These are phyloP conservation scores for Mythimna lalbum DNA, from an alignment of 2,888 invertebrate species.

Conservation along the genomic window DNA sequence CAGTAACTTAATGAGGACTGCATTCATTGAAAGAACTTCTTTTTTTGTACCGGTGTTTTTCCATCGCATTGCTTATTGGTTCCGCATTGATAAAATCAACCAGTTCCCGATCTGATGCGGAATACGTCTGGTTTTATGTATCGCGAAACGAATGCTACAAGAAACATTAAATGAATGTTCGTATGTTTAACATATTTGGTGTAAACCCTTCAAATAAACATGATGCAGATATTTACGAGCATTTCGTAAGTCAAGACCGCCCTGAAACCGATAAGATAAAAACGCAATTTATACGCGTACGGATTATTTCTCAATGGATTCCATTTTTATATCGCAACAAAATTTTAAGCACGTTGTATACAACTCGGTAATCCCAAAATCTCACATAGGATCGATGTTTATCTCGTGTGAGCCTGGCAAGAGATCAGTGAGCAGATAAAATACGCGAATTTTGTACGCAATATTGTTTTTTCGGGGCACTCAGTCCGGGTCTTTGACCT, in stretches of 20 bases:
- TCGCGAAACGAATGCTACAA: neutral
- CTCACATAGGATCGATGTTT: constrained; percentile 41
- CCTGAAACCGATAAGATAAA: constrained; percentile 50
- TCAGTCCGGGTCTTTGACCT: constrained; percentile 38
- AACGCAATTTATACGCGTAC: constrained; percentile 35
- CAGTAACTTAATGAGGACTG: constrained; percentile 12
- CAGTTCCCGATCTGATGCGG: constrained; percentile 25
- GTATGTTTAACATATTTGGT: neutral
- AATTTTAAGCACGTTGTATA: constrained; percentile 51
- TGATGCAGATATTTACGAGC: neutral
- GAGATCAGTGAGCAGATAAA: constrained; percentile 42
- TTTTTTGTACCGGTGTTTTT: constrained; percentile 28
- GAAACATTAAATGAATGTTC: constrained; percentile 1
- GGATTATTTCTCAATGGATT: constrained; percentile 39
- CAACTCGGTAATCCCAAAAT: constrained; percentile 46
- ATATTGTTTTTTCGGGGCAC: constrained; percentile 42
- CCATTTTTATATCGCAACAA: constrained; percentile 30
- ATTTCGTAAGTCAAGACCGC: constrained; percentile 25
- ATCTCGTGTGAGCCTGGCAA: constrained; percentile 36
- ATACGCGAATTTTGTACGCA: constrained; percentile 28
- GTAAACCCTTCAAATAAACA: constrained; percentile 13
- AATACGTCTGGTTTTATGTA: constrained; percentile 36
- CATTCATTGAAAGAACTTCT: constrained; percentile 15
- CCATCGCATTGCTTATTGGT: constrained; percentile 12
- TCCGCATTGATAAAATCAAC: constrained; percentile 41